Evolutionary conservation across 2,797 vertebrate genomes (phyloP).

Genomic region (Clamator glandarius): DNA sequence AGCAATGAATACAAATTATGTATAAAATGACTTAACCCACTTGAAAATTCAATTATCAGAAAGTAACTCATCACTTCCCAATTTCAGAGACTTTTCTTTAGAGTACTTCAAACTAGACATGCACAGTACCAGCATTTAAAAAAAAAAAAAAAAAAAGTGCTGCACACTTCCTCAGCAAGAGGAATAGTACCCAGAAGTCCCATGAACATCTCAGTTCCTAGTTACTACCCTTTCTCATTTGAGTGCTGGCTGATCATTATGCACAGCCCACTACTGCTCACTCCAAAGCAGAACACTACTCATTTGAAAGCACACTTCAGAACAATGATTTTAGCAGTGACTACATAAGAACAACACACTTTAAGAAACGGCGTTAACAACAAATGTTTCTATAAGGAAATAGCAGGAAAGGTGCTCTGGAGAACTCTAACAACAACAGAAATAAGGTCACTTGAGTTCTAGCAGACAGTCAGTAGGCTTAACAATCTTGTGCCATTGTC

Average conservation of each 20-base stretch:
- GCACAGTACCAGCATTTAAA: background rate
- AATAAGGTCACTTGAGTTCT: background rate
- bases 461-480: background rate
- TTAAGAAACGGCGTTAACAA: background rate
- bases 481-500: background rate
- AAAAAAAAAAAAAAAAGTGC: no score
- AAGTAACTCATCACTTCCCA: background rate
- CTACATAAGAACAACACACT: background rate
- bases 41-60: background rate
- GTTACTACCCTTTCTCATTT: background rate
- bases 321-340: rapidly evolving
- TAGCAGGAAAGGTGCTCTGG: background rate
- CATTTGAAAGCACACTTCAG: background rate
- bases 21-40: background rate
- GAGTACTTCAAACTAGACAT: background rate
- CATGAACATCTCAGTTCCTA: background rate
- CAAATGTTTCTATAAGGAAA: background rate
- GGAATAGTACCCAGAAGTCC: background rate
- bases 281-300: background rate
- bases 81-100: background rate
- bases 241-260: background rate
- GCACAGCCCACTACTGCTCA: background rate
- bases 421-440: background rate
- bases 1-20: background rate
- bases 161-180: background rate